Percentiles rank a stretch among this genome's conserved stretches.
Conservation (phyloP, 1,140 invertebrate genomes). For the Drosophila bifasciata region DNA sequence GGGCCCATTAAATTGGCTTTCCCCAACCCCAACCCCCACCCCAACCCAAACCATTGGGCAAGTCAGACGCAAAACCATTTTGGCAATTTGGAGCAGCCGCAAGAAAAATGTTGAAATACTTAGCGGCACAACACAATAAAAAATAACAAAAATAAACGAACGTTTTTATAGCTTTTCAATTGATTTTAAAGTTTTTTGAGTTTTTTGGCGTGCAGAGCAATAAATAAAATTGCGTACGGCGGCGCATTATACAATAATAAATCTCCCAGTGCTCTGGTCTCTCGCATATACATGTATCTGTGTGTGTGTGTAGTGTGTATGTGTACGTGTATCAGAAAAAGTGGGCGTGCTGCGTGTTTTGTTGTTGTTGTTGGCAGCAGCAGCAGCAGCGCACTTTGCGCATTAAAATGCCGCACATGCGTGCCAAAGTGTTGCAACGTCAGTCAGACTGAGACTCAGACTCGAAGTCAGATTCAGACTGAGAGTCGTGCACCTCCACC, state of each 20-base stretch:
- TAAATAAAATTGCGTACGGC: conserved; percentile 75
- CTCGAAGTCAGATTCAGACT: too few relatives aligned
- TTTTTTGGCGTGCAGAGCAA: conserved; percentile 70
- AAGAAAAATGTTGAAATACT: conserved; percentile 80
- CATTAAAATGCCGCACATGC: conserved; percentile 80
- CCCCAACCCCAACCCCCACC: too few relatives aligned
- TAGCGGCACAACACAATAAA: conserved; percentile 65
- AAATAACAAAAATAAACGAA: conserved; percentile 78
- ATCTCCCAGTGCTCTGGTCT: conserved; percentile 56
- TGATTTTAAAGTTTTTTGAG: conserved; percentile 69
- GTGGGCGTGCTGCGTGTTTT: conserved; percentile 77
- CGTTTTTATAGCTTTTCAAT: conserved; percentile 80
- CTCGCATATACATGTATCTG: conserved; percentile 3
- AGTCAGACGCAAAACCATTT: conserved; percentile 58
- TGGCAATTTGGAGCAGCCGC: conserved; percentile 73
- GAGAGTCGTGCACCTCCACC: neutral
- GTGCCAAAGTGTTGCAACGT: conserved; percentile 74
- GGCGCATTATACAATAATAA: conserved; percentile 78
- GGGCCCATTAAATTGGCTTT: conserved; percentile 11
- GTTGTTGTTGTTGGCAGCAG: too few relatives aligned
- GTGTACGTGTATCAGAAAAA: conserved; percentile 46
- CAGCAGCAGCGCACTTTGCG: conserved; percentile 67
- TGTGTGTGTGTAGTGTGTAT: conserved; percentile 1
- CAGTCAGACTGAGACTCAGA: conserved; percentile 15
- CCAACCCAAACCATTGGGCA: conserved; percentile 69